Conservation (phyloP, 1,140 invertebrate species). For the Halyomorpha halys region DNA sequence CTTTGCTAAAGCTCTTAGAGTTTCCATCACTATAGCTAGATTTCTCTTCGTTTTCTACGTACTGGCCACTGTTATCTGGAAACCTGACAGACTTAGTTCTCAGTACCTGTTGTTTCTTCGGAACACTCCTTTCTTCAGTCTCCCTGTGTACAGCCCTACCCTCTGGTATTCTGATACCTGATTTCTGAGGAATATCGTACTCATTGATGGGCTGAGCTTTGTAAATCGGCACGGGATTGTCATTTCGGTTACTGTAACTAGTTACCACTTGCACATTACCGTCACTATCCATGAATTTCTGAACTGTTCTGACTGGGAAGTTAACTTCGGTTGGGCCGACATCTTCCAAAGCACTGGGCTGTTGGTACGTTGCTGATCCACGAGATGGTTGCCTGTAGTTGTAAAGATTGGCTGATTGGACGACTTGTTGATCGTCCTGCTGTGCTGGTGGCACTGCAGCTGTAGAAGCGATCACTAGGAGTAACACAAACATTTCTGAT, state of each 20-base stretch:
- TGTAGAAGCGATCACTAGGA: constrained; percentile 2
- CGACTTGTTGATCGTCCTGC: neutral
- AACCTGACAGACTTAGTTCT: constrained; percentile 18
- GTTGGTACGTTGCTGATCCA: neutral
- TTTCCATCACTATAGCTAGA: constrained; percentile 14
- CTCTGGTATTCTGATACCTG: neutral
- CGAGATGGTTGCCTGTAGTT: neutral
- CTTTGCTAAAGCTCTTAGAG: constrained; percentile 15
- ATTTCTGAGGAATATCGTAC: neutral
- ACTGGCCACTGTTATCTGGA: constrained; percentile 13
- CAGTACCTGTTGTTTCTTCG: constrained; percentile 6
- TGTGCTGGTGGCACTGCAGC: neutral
- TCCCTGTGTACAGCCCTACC: neutral
- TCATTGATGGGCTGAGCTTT: constrained; percentile 4
- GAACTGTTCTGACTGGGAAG: constrained; percentile 22
- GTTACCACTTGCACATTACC: constrained; percentile 24
- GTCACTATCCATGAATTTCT: constrained; percentile 21
- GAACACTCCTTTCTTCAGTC: constrained; percentile 4
- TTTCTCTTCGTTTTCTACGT: constrained; percentile 18
- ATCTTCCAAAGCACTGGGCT: neutral
- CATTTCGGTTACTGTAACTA: constrained; percentile 22
- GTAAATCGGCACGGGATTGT: constrained; percentile 20
- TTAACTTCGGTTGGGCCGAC: constrained; percentile 8
- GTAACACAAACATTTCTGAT: constrained; percentile 9
- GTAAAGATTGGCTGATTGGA: neutral